Base-by-base conservation (phyloP, 2,797 vertebrate species). In the Chloroceryle inda region DNA sequence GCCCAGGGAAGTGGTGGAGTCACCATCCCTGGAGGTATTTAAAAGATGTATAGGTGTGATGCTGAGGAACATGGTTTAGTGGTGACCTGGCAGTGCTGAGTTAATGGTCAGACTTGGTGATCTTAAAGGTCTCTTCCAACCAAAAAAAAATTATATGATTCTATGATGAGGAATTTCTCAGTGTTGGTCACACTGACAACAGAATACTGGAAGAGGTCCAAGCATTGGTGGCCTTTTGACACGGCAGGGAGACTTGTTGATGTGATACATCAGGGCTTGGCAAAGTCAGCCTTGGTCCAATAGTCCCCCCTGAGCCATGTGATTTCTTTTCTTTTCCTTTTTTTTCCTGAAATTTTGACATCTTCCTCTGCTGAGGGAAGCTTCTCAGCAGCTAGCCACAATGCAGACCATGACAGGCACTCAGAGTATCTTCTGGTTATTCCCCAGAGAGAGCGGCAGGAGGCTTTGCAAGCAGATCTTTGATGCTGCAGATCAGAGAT, bases 401-500 rank as follows among this genome's bases (percentile, higher is more conserved):
- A 45, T 38, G 9, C 5, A 5, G 50, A 80, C 7, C 35, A 47
- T 0, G 0, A 75, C 27, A 88, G 62, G 50, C 53, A 52, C 55
- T 96, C 53, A 95, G 82, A 76, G 7, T 94, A 44, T 95, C 76
- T 97, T 96, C 83, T 96, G 92, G 71, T 97, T 96, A 74, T 95
- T 96, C 80, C 85, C 61, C 71, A 97, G 95, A 92, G 63, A 75
- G 62, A 95, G 74, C 71, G 5, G 62, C 82, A 69, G 67, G 88
- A 92, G 31, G 50, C 66, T 44, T 84, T 93, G 69, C 62, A 44
- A 86, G 44, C 84, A 92, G 88, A 59, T 82, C 80, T 92, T 94
- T 89, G 96, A 91, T 93, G 89, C 92, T 92, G 73, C 17, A 45
- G 55, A 76, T 82, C 90, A 95, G 97, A 74, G 78, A 98, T 98